Evolutionary conservation across 2,888 invertebrate species (phyloP).

Genomic region (Limnephilus lunatus): DNA sequence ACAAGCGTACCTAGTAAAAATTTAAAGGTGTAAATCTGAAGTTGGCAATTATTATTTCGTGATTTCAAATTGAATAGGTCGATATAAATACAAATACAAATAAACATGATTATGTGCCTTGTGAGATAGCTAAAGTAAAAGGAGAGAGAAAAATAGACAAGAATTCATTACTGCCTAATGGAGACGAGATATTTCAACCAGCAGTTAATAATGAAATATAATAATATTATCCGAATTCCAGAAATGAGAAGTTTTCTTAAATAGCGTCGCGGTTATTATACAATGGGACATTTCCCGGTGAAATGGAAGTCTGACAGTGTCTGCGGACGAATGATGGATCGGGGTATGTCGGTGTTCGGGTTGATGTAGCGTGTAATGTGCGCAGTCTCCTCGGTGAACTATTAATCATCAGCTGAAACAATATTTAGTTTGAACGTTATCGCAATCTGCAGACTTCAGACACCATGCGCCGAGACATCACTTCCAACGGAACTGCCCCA

Average conservation of each 20-base stretch:
- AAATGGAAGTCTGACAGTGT: constrained; percentile 22
- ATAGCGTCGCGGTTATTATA: constrained; percentile 22
- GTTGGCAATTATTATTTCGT: no score
- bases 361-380: constrained; percentile 47
- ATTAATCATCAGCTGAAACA: constrained; percentile 60
- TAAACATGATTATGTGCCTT: not conserved
- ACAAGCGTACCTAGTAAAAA: no score
- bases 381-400: constrained; percentile 44
- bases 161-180: not conserved
- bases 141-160: not conserved
- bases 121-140: not conserved
- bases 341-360: constrained; percentile 39
- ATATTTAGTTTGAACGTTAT: constrained; percentile 37
- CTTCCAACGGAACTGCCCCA: not conserved
- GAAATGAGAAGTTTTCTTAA: not conserved
- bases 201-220: not conserved
- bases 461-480: not conserved
- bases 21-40: no score
- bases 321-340: constrained; percentile 48
- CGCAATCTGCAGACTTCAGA: constrained; percentile 11
- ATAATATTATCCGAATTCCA: not conserved
- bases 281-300: constrained; percentile 26
- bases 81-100: not conserved
- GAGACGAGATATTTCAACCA: not conserved
- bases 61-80: no score